Evolutionary conservation across 2,888 invertebrate genomes (phyloP).

Genomic region (Cryptus viduatorius): DNA sequence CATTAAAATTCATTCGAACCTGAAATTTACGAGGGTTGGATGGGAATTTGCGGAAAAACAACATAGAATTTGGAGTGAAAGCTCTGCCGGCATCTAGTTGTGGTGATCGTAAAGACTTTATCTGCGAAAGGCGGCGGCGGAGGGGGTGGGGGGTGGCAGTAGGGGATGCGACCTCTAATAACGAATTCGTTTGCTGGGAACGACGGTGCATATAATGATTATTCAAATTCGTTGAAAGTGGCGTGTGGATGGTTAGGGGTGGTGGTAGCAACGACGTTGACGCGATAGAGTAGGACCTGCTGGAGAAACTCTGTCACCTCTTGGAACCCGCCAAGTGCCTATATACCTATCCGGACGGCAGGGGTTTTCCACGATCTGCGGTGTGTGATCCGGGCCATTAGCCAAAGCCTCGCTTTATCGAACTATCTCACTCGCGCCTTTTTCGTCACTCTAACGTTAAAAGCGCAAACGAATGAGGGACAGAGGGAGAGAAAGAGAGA

Average conservation of each 20-base stretch:
- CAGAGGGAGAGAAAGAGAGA: not conserved
- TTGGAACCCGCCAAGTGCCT: conserved; percentile 52
- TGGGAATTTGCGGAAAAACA: conserved; percentile 47
- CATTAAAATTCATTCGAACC: conserved; percentile 60
- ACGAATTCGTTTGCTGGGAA: conserved; percentile 82
- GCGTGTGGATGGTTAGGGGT: conserved; percentile 45
- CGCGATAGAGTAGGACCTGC: conserved; percentile 36
- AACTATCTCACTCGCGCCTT: conserved; percentile 37
- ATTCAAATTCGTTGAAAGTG: conserved; percentile 82
- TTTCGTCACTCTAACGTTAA: conserved; percentile 49
- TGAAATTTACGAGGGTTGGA: conserved; percentile 28
- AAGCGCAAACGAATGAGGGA: conserved; percentile 47
- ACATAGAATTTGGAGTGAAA: conserved; percentile 49
- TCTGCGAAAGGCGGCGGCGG: conserved; percentile 14
- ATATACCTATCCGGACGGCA: conserved; percentile 57
- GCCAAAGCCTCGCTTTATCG: conserved; percentile 76
- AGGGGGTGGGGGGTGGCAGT: not conserved
- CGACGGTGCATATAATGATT: conserved; percentile 84
- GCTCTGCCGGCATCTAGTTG: conserved; percentile 36
- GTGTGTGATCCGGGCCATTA: conserved; percentile 83
- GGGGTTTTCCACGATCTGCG: conserved; percentile 77
- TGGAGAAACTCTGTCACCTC: conserved; percentile 57
- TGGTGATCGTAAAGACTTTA: not conserved
- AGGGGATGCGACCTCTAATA: conserved; percentile 70
- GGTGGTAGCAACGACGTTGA: conserved; percentile 9